Percentiles rank a stretch among this genome's conserved stretches.
Conservation (phyloP, 2,797 vertebrate genomes). For the Pyrocephalus nanus region DNA sequence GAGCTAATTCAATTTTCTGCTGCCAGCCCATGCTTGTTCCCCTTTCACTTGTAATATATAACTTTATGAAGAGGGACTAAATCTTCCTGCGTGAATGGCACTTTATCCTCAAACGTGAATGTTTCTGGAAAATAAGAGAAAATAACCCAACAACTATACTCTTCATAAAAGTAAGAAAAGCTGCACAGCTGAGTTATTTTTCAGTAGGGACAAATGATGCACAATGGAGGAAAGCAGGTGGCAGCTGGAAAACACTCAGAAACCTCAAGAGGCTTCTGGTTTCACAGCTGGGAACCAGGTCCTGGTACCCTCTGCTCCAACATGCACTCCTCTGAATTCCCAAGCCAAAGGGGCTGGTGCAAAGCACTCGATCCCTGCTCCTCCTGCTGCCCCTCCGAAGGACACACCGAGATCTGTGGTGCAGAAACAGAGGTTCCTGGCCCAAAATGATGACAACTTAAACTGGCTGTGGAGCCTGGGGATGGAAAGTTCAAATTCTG, state of each 20-base stretch:
- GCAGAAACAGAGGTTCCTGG: accelerated
- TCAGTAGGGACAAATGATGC: background rate
- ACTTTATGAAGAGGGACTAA: constrained; percentile 58
- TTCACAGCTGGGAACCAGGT: background rate
- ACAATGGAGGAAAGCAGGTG: background rate
- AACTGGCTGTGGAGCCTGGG: background rate
- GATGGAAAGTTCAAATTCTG: background rate
- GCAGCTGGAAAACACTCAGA: background rate
- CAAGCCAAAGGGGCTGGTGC: background rate
- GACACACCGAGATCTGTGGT: accelerated
- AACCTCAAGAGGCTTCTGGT: background rate
- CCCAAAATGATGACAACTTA: background rate
- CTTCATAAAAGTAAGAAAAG: background rate
- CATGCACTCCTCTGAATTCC: accelerated
- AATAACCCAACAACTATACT: background rate
- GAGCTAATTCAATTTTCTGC: constrained; percentile 74
- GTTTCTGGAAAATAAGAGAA: constrained; percentile 7
- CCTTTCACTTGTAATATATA: constrained; percentile 60
- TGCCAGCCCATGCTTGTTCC: constrained; percentile 67
- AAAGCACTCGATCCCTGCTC: accelerated
- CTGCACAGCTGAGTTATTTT: background rate
- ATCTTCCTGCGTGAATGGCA: constrained; percentile 24
- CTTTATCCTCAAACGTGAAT: background rate
- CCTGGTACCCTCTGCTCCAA: background rate
- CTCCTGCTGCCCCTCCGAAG: background rate